Conservation (phyloP, 1,140 invertebrate species). For the Brachystomella parvula region DNA sequence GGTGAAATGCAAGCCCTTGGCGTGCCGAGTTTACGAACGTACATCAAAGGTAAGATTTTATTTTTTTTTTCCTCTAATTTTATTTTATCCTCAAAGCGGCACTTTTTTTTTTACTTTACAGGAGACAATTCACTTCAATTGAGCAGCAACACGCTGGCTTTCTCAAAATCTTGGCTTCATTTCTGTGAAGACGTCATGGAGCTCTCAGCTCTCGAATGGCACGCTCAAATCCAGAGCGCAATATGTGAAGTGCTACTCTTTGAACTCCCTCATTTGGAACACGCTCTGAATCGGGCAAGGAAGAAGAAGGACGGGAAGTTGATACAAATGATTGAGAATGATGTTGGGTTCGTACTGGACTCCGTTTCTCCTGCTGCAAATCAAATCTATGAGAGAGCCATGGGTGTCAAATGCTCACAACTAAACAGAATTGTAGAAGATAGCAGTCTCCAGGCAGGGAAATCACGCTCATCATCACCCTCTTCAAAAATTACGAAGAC, state of each 20-base stretch:
- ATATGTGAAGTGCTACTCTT: constrained; percentile 57
- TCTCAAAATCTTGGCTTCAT: constrained; percentile 58
- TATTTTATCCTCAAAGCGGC: constrained; percentile 47
- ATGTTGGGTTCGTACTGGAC: constrained; percentile 30
- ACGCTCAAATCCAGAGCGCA: constrained; percentile 54
- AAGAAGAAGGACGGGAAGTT: constrained; percentile 28
- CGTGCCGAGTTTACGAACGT: constrained; percentile 47
- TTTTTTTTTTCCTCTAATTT: constrained; percentile 3
- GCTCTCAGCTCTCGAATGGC: constrained; percentile 55
- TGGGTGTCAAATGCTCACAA: constrained; percentile 22
- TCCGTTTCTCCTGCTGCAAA: constrained; percentile 25
- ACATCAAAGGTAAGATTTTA: constrained; percentile 47
- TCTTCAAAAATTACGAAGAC: constrained; percentile 14
- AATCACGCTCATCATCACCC: neutral
- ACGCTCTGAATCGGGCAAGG: constrained; percentile 44
- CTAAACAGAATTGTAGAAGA: constrained; percentile 25
- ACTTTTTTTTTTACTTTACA: constrained; percentile 15
- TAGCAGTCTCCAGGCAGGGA: neutral
- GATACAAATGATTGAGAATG: constrained; percentile 30
- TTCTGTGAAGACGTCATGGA: constrained; percentile 61
- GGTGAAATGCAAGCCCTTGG: constrained; percentile 53
- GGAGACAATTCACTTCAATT: constrained; percentile 53
- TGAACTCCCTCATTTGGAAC: constrained; percentile 57
- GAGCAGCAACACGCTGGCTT: constrained; percentile 61
- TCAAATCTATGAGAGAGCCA: constrained; percentile 22